Evolutionary conservation across 1,140 invertebrate genomes (phyloP), one percentile per base, ranked within the genome.

Genomic region (Caerostris extrusa): DNA sequence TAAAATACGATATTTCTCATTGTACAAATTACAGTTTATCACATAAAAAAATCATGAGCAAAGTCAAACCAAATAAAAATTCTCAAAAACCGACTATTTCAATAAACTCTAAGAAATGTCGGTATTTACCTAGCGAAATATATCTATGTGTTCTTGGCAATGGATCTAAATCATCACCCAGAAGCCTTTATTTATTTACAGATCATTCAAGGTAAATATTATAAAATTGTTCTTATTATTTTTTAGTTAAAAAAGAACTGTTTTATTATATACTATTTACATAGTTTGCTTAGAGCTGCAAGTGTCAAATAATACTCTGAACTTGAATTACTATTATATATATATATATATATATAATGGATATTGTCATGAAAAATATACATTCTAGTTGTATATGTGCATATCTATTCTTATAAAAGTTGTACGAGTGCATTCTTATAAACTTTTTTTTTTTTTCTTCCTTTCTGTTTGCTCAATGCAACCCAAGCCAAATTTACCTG

Each of bases 141-240:
- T 92, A 93, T 77, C 71, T 95, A 55, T 71, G 57, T 64, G 91
- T 95, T 69, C 57, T 95, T 6, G 95, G 95, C 10, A 95, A 95
- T 91, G 95, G 95, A 10, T 57, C 85, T 14, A 81, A 34, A 14
- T 93, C 90, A 17, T 94, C 93, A 50, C 90, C 94, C n/a, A 69
- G 87, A 71, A 71, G 88, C n/a, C 12, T 95, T 12, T 93, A 91
- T 58, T 69, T 95, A 88, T 83, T 88, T 10, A 95, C 94, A 10
- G 95, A 95, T 83, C 83, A 94, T 71, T 61, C 57, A 57, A 69
- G 90, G 94, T 94, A 89, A 67, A 5, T 57, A 19, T 55, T 7
- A 56, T 3, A 56, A 10, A 8, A 8, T 88, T 19, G 8, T 64
- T 64, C 17, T 17, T 17, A 17, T 17, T 64, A 64, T 64, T 64